Conservation (phyloP, 1,140 invertebrate genomes). For the Dreissena polymorpha region DNA sequence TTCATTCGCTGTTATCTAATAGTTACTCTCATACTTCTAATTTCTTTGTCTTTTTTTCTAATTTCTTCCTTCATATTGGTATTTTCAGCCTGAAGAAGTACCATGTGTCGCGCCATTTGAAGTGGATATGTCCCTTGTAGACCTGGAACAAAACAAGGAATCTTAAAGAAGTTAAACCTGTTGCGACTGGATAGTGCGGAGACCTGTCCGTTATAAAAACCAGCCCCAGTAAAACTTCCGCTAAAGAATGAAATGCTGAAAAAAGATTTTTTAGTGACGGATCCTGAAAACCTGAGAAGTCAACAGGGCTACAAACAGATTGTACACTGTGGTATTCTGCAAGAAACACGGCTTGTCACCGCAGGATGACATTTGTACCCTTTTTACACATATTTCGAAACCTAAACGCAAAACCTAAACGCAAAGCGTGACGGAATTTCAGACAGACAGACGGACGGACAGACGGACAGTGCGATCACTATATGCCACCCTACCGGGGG, state of each 20-base stretch:
- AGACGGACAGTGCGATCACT: too few species aligned
- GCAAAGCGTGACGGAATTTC: too few species aligned
- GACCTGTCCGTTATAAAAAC: not conserved
- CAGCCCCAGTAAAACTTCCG: not conserved
- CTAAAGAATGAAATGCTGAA: slow-evolving; percentile 1
- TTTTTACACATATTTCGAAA: too few species aligned
- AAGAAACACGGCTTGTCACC: too few species aligned
- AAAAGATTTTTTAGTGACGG: not conserved
- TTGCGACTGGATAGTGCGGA: not conserved
- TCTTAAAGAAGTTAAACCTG: not conserved
- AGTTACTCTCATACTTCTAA: not conserved
- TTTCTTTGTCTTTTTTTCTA: slow-evolving; percentile 10
- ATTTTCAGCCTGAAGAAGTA: too few species aligned
- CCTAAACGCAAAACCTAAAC: too few species aligned
- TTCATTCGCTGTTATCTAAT: not conserved
- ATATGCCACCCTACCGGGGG: too few species aligned
- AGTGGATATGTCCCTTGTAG: not conserved
- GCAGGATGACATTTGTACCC: too few species aligned
- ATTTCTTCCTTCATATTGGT: too few species aligned
- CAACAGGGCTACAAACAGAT: not conserved
- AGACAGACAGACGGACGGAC: too few species aligned
- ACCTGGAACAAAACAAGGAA: not conserved
- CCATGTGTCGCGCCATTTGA: too few species aligned
- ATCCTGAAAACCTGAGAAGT: slow-evolving; percentile 1
- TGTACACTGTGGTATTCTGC: not conserved